Evolutionary conservation across 2,888 invertebrate genomes (phyloP), one percentile per base, ranked within the genome.

Genomic region (Ectemnius cavifrons): DNA sequence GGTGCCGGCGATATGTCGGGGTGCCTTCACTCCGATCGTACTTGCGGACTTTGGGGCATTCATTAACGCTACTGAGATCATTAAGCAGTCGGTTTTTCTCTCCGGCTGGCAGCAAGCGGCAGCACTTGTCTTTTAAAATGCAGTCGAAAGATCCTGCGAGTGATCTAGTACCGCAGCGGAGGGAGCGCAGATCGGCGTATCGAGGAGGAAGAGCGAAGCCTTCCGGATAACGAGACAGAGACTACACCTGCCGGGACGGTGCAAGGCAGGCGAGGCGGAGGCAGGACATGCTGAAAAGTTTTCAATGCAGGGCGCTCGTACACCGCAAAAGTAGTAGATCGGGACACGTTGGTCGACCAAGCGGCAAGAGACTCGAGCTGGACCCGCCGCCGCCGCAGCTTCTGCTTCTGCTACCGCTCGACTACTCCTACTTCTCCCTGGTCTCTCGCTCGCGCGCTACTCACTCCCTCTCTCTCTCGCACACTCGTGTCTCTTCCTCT

Each of bases 271-370:
- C 78, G 69, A 60, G 73, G 80, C 60, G 79, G 60, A 80, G 71
- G 71, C 71, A 66, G 78, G 73, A 74, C 69, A 73, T 82, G 84
- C 65, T 78, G 83, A 72, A 81, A 81, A 83, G 82, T 80, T 83
- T 78, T 76, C 84, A 77, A 80, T 83, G 71, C 82, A 77, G 84
- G 78, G 79, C 82, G 86, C 71, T 85, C 86, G 87, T 81, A 83
- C 81, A 83, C 84, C 81, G 82, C 85, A 83, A 79, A 81, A 82
- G 82, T 83, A 79, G 82, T 81, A 83, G 82, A 82, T 81, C 82
- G 79, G 75, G 75, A 52, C 58, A 82, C 80, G 79, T 74, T 74
- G 81, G 75, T 75, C 77, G 75, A 66, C 70, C 70, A 75, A 73
- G 78, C 76, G 78, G 77, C 81, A 66, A 76, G 78, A 69, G 77